phyloP scores from a whole-genome alignment of 2,888 invertebrate genomes.

The Lasioglossum morio region DNA sequence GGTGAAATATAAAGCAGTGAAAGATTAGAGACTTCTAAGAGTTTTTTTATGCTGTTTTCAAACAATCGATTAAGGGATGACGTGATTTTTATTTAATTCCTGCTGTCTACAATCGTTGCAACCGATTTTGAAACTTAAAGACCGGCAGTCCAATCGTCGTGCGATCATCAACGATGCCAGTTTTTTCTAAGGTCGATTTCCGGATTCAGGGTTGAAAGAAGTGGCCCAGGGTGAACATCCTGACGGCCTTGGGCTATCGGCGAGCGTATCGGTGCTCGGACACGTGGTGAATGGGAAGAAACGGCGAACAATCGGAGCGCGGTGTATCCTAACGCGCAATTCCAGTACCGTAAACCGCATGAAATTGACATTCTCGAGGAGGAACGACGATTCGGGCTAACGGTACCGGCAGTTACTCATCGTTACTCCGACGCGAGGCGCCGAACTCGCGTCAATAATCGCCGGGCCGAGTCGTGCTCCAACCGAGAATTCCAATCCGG shows the following conservation, averaged over 20 bases:
- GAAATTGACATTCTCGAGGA: constrained; percentile 82
- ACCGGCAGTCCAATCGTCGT: not conserved
- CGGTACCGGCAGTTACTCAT: constrained; percentile 83
- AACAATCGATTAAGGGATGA: no score
- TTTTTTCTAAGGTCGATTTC: not conserved
- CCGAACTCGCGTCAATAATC: constrained; percentile 66
- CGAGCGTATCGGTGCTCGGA: not conserved
- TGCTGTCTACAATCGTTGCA: no score
- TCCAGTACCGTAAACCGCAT: constrained; percentile 82
- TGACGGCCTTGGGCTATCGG: not conserved
- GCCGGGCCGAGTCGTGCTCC: not conserved
- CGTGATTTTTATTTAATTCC: no score
- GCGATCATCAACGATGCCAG: not conserved
- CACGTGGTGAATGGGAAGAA: constrained; percentile 34
- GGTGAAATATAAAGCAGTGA: no score
- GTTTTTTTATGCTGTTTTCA: no score
- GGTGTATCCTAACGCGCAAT: constrained; percentile 76
- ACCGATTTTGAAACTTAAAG: no score
- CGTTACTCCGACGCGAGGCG: constrained; percentile 70
- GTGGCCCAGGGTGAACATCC: not conserved
- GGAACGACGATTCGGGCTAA: constrained; percentile 80
- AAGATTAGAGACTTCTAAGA: no score
- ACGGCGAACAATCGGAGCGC: constrained; percentile 51
- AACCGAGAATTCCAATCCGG: not conserved
- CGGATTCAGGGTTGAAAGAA: not conserved